phyloP scores from a whole-genome alignment of 1,140 invertebrate genomes.

The Zaprionus nigranus region DNA sequence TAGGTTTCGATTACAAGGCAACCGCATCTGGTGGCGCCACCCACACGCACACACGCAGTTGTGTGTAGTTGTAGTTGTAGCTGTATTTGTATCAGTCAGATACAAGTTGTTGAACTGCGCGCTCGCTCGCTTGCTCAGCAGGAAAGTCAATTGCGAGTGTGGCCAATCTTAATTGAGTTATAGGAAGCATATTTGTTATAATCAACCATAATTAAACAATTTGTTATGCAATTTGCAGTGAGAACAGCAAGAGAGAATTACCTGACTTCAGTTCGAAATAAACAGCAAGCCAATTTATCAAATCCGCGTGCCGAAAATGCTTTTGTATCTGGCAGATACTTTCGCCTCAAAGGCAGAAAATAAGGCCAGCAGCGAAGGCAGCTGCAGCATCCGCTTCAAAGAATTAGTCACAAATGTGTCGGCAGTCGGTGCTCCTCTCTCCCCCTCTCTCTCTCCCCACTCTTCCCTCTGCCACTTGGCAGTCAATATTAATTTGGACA shows the following conservation, averaged over 20 bases:
- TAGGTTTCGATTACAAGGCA: slow-evolving; percentile 42
- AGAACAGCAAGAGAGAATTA: slow-evolving; percentile 11
- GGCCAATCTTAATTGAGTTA: slow-evolving; percentile 50
- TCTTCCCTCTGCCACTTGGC: slow-evolving; percentile 14
- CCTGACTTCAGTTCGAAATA: background rate
- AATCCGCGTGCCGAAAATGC: slow-evolving; percentile 16
- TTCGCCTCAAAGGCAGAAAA: slow-evolving; percentile 37
- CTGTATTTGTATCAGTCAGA: slow-evolving; percentile 22
- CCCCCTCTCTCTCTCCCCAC: background rate
- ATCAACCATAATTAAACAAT: slow-evolving; percentile 42
- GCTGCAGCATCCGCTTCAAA: slow-evolving; percentile 23
- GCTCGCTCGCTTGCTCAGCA: background rate
- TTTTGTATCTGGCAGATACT: slow-evolving; percentile 35
- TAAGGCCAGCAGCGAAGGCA: slow-evolving; percentile 35
- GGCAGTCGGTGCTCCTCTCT: slow-evolving; percentile 3
- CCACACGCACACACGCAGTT: slow-evolving; percentile 47
- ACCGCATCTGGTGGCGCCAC: slow-evolving; percentile 52
- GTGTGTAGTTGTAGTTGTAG: background rate
- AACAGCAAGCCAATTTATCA: slow-evolving; percentile 43
- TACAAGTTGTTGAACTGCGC: slow-evolving; percentile 46
- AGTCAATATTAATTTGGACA: slow-evolving; percentile 27
- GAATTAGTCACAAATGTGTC: slow-evolving; percentile 55
- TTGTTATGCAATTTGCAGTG: slow-evolving; percentile 42
- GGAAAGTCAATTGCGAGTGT: slow-evolving; percentile 50
- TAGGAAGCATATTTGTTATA: slow-evolving; percentile 33